Percentiles rank a stretch among this genome's conserved stretches.
Evolutionary conservation across 2,797 vertebrate genomes (phyloP).

Genomic region (Chromis chromis): DNA sequence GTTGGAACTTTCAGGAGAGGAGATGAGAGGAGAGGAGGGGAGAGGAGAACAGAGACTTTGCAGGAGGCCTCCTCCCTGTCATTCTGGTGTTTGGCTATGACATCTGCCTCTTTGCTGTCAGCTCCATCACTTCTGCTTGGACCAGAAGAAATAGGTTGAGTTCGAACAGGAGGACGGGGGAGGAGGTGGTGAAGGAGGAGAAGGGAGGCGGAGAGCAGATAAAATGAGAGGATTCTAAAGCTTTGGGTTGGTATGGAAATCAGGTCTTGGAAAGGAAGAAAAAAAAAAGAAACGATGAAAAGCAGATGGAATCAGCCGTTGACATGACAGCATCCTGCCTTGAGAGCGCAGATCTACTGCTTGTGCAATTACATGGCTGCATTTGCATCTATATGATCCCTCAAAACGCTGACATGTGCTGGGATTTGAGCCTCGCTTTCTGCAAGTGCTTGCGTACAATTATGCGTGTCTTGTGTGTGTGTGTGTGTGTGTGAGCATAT

Average conservation of each 20-base stretch:
- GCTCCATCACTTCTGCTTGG: conserved; percentile 56
- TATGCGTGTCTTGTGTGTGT: conserved; percentile 18
- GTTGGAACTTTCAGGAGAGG: conserved; percentile 24
- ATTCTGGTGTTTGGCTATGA: conserved; percentile 54
- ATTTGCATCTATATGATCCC: conserved; percentile 83
- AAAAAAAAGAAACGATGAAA: conserved; percentile 59
- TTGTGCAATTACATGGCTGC: conserved; percentile 76
- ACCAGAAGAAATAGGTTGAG: conserved; percentile 52
- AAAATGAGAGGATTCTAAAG: conserved; percentile 72
- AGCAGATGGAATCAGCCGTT: conserved; percentile 73
- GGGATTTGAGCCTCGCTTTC: conserved; percentile 63
- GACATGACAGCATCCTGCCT: conserved; percentile 75
- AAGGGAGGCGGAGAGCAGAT: conserved; percentile 45
- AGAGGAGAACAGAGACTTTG: conserved; percentile 19
- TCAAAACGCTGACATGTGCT: conserved; percentile 76
- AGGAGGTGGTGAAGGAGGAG: conserved; percentile 14
- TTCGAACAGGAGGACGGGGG: conserved; percentile 33
- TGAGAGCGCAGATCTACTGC: conserved; percentile 66
- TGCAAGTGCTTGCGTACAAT: conserved; percentile 36
- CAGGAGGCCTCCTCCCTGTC: conserved; percentile 55
- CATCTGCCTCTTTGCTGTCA: conserved; percentile 65
- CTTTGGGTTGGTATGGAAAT: conserved; percentile 77
- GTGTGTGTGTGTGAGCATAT: conserved; percentile 29
- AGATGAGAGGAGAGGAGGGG: conserved; percentile 7
- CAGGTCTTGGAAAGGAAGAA: conserved; percentile 50